Evolutionary conservation across 2,888 invertebrate species (phyloP).

Genomic region (Resseliella maxima): DNA sequence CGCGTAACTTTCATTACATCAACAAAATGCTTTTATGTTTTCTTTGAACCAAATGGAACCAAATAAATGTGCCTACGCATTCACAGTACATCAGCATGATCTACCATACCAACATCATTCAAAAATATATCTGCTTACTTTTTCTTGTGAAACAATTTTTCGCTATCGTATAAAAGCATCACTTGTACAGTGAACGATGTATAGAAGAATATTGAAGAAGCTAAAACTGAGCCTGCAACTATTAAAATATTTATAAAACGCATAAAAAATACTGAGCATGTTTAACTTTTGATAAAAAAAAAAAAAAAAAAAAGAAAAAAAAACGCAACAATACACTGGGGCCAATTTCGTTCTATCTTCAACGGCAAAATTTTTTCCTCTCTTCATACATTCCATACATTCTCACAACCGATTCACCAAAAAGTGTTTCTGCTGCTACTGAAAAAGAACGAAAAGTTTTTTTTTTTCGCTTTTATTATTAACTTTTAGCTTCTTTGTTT

Average conservation of each 20-base stretch:
- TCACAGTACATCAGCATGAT: background rate
- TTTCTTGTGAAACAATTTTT: background rate
- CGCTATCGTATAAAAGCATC: background rate
- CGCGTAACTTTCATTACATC: slow-evolving; percentile 23
- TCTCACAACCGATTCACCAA: background rate
- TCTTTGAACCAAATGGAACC: slow-evolving; percentile 20
- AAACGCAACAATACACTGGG: slow-evolving; percentile 33
- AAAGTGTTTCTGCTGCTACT: background rate
- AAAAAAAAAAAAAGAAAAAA: no score
- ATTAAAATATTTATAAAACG: slow-evolving; percentile 51
- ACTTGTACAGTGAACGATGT: background rate
- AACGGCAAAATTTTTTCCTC: background rate
- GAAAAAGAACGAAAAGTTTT: slow-evolving; percentile 19
- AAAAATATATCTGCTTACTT: background rate
- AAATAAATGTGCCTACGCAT: background rate
- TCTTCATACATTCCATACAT: background rate
- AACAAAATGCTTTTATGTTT: slow-evolving; percentile 6
- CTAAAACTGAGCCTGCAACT: slow-evolving; percentile 16
- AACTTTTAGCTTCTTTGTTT: slow-evolving; percentile 16
- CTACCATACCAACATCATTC: background rate
- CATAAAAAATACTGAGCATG: slow-evolving; percentile 41
- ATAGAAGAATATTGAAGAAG: background rate
- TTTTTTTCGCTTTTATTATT: slow-evolving; percentile 1
- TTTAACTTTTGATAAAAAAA: slow-evolving; percentile 44
- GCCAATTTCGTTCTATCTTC: slow-evolving; percentile 28